These are phyloP conservation scores for Elgaria multicarinata DNA, from an alignment of 2,113 vertebrate species.

Conservation along the genomic window DNA sequence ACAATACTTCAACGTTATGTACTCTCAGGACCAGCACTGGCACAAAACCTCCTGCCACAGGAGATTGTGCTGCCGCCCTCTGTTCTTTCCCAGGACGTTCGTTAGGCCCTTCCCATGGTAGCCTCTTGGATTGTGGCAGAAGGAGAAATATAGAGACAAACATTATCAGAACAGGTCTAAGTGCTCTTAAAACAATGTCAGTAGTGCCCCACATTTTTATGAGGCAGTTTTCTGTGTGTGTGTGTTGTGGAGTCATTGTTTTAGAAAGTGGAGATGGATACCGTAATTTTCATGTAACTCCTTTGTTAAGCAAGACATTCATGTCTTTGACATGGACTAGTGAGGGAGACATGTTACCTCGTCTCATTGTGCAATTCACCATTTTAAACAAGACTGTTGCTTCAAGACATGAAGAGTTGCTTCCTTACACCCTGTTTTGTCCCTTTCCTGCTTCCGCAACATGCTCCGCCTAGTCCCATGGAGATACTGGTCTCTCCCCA, in stretches of 20 bases:
- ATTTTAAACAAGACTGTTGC: background rate
- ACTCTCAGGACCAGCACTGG: too few relatives aligned
- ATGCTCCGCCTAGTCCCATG: conserved; percentile 88
- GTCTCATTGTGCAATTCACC: background rate
- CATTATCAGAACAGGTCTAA: rapidly evolving
- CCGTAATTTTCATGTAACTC: background rate
- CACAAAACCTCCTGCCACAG: too few relatives aligned
- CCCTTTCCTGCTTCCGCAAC: conserved; percentile 79
- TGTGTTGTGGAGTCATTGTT: background rate
- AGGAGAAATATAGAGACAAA: background rate
- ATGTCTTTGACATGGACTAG: background rate
- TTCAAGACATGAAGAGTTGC: background rate
- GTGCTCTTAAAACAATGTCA: conserved; percentile 2
- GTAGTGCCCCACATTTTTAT: background rate
- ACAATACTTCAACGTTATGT: background rate
- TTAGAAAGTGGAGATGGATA: background rate
- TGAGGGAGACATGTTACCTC: background rate
- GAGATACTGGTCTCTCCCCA: conserved; percentile 97
- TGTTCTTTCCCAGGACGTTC: too few relatives aligned
- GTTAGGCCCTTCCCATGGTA: background rate
- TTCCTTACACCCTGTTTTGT: conserved; percentile 82
- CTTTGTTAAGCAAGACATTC: background rate
- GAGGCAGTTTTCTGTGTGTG: too few relatives aligned
- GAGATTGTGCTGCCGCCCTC: too few relatives aligned
- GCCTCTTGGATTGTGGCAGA: background rate